Evolutionary conservation across 2,797 vertebrate species (phyloP), one percentile per base, ranked within the genome.

Genomic region (Sylvilagus floridanus): DNA sequence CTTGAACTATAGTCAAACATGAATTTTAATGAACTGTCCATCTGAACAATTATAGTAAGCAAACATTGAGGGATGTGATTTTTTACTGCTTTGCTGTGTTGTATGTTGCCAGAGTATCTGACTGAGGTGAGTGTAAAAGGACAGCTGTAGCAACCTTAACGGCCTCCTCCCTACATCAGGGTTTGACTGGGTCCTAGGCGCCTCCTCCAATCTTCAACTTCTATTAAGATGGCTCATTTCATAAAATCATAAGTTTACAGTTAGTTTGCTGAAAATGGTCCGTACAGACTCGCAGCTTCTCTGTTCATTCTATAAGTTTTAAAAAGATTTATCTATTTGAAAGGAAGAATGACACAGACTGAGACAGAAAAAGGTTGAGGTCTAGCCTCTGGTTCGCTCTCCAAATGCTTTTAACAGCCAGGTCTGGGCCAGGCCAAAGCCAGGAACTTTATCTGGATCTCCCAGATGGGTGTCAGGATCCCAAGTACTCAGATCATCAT

Each of bases 201-300:
- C 21, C 2, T 42, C 28, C 32, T 72, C 35, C 83, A 21, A 26
- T 50, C 37, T 93, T 76, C 65, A 92, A 7, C 76, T 95, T 88
- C 30, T 71, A 24, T 89, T 93, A 12, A 7, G n/a, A 87, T 73
- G 89, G 71, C 79, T 82, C 52, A 72, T 22, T 66, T 73, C 82
- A 77, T 32, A 50, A 60, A 95, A 50, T 90, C n/a, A 71, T 65
- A 81, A 81, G 37, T 83, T 87, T 97, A 47, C 30, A 79, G 82
- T 77, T 88, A 79, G n/a, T 66, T n/a, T 78, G n/a, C 62, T 65
- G 28, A 88, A 84, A 79, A n/a, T 82, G 50, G 4, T 16, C 7
- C 16, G 93, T 73, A 19, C 0, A 87, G 63, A 57, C 30, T 26
- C 86, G 6, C n/a, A 17, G 30, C 50, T 81, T 93, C 7, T 87